Evolutionary conservation across 2,888 invertebrate genomes (phyloP), one percentile per base, ranked within the genome.

Genomic region (Troides helena): DNA sequence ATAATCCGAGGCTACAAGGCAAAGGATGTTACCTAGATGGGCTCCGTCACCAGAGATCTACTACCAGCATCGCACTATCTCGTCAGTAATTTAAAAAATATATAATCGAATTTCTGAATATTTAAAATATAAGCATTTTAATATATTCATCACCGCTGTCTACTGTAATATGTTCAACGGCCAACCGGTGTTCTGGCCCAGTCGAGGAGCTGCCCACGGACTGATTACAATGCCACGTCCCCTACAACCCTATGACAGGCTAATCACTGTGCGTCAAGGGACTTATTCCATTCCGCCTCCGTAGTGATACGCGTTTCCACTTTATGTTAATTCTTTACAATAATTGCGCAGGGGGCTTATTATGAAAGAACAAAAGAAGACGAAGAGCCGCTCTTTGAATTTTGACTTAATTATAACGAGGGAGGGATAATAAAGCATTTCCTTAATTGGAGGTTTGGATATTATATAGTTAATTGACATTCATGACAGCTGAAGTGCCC

Each of bases 231-330:
- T 84, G 80, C 79, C 75, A 79, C 75, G 77, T 75, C 80, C 79
- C 79, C 78, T 69, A 72, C 75, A 78, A 76, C 73, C 77, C 81
- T 81, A 81, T 86, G 88, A 88, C 87, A 86, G 85, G 77, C 85
- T 87, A 87, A 89, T 88, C 86, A 88, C 80, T 76, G 79, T 78
- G 76, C 81, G 83, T 82, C 86, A 81, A 75, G 81, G 82, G 82
- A 81, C 81, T 80, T 79, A 80, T 82, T 83, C 81, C 79, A 76
- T 73, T 73, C 74, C 73, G 73, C 75, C 69, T 72, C 70, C 69
- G 59, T 62, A 53, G 56, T 63, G 68, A 68, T 63, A 64, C 59
- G 63, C 60, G 43, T 67, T 67, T 63, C 67, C 70, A 69, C 65
- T 66, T 65, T 65, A 70, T 70, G 70, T 67, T 70, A 70, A 70